Conservation (phyloP, 2,797 vertebrate species). For the Lepus townsendii region DNA sequence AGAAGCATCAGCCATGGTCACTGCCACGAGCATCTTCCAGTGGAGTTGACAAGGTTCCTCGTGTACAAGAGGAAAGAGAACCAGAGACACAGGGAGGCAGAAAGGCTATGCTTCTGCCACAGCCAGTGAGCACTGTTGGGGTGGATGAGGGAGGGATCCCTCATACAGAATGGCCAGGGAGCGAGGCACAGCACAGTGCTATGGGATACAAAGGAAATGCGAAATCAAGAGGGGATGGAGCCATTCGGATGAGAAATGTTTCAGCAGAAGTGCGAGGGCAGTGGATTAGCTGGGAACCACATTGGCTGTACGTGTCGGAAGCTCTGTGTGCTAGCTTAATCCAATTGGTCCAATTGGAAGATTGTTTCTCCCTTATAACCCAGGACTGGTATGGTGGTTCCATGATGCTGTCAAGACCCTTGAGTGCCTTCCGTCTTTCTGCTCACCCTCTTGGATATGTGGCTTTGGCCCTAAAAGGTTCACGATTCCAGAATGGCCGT, state of each 20-base stretch:
- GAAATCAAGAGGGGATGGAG: background rate
- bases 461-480: background rate
- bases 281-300: background rate
- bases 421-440: background rate
- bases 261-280: background rate
- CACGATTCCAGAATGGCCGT: background rate
- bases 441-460: background rate
- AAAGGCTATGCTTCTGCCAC: background rate
- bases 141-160: background rate
- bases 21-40: background rate
- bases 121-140: too few relatives aligned
- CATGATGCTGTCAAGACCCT: background rate
- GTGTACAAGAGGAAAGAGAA: background rate
- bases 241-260: background rate
- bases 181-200: rapidly evolving
- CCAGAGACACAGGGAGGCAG: background rate
- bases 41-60: background rate
- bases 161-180: background rate
- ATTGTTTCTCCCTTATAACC: background rate
- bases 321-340: background rate
- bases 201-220: background rate
- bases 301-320: background rate
- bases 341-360: too few relatives aligned
- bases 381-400: background rate
- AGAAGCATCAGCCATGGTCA: background rate